These are phyloP conservation scores for Cliona cf. orientalis DNA, from an alignment of 37 sponge, comb jelly and placozoan genomes.

Conservation along the genomic window DNA sequence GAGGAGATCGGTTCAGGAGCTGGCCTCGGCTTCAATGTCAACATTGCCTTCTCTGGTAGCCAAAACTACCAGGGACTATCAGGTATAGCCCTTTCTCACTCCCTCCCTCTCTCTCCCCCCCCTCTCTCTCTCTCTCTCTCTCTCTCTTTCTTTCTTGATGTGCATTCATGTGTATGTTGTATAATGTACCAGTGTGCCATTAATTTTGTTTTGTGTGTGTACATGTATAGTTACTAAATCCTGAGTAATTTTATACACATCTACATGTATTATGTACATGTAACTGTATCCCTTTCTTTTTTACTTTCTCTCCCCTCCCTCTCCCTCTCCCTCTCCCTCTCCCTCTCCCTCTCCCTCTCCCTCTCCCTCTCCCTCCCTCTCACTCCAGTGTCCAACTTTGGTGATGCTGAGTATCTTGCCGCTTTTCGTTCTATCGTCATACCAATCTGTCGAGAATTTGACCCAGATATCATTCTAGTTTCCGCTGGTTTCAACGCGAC, in stretches of 20 bases:
- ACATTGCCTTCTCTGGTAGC: slow-evolving; percentile 88
- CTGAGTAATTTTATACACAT: background rate
- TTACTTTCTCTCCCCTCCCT: too few relatives aligned
- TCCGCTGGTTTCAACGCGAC: slow-evolving; percentile 96
- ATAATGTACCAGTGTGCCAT: too few relatives aligned
- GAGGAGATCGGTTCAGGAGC: slow-evolving; percentile 89
- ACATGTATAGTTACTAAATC: too few relatives aligned
- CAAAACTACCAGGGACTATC: slow-evolving; percentile 41
- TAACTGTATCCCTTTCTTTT: too few relatives aligned
- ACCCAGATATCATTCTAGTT: slow-evolving; percentile 88
- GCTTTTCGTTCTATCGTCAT: slow-evolving; percentile 90
- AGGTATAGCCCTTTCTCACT: too few relatives aligned
- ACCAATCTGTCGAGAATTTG: slow-evolving; percentile 72
- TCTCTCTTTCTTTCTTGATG: background rate
- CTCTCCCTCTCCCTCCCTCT: background rate
- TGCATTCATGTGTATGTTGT: too few relatives aligned
- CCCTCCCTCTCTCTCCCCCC: too few relatives aligned
- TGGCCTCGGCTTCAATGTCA: slow-evolving; percentile 89
- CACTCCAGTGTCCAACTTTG: slow-evolving; percentile 66
- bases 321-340: too few relatives aligned
- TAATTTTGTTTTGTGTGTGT: too few relatives aligned
- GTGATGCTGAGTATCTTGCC: slow-evolving; percentile 94
- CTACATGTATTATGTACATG: too few relatives aligned
- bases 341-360: too few relatives aligned
- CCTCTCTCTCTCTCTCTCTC: too few relatives aligned